Base-by-base conservation (phyloP, 2,888 invertebrate genomes). In the Teleogryllus oceanicus region DNA sequence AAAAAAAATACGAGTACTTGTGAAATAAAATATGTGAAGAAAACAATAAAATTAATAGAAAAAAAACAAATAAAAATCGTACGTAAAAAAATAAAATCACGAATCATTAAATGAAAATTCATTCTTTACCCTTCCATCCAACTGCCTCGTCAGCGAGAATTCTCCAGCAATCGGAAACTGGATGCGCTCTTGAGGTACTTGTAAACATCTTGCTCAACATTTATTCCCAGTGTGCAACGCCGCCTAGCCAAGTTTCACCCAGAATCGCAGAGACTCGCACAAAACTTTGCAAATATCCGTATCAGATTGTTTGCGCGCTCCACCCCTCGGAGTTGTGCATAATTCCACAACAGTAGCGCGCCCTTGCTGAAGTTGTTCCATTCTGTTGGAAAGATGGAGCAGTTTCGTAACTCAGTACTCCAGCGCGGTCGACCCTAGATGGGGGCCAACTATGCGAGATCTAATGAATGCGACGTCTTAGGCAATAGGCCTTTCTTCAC, bases 121-220 rank as follows among this genome's bases (percentile, higher is more conserved):
- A 8, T 37, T 37, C 37, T 37, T 37, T 37, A 37, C 0, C 8
- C 37, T 37, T 37, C 37, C 37, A 37, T 8, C 37, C 37, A 37
- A 37, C 8, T 8, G 8, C 8, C 37, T 8, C 0, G 37, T 37
- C 37, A 37, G 8, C 37, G 37, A 37, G 37, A 37, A 8, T 37
- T 37, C 37, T 8, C 37, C 5, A 4, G 37, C 37, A 62, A 62
- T 62, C 62, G 62, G 62, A 62, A 18, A 62, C 62, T 62, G 11
- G 13, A 62, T 62, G 62, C 62, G 10, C 4, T 62, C 62, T 62
- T 8, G 62, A 13, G n/a, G 62, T 62, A 62, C 62, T 62, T 62
- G 62, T 62, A 62, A 62, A 62, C 62, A 62, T 62, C 62, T 62
- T 62, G 62, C 62, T 62, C 62, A 62, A 62, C 62, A 62, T 62